These are phyloP conservation scores for Danio tinwini DNA, from an alignment of 2,797 vertebrate species.

Conservation along the genomic window DNA sequence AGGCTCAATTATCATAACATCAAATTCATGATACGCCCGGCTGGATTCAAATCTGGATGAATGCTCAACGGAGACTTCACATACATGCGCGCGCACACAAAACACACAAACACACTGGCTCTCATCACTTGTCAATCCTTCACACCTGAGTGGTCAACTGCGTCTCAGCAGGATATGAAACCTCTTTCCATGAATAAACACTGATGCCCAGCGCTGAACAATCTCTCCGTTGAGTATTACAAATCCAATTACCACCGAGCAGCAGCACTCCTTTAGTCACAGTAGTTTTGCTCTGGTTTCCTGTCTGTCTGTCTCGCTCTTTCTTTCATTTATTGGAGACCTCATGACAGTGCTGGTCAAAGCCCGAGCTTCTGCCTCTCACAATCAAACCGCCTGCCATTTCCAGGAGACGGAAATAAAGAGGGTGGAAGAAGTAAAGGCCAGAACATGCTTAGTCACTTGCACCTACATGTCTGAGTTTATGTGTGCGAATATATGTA, in stretches of 20 bases:
- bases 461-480: not conserved
- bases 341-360: not conserved
- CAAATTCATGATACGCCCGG: not conserved
- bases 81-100: constrained; percentile 16
- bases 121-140: constrained; percentile 11
- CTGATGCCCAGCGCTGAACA: constrained; percentile 23
- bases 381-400: not conserved
- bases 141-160: constrained; percentile 49
- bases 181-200: constrained; percentile 48
- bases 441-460: constrained; percentile 16
- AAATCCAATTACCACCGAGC: constrained; percentile 43
- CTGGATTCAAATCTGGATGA: constrained; percentile 30
- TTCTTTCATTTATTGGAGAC: not conserved
- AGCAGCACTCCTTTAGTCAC: constrained; percentile 21
- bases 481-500: not conserved
- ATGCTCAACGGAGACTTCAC: constrained; percentile 24
- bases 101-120: constrained; percentile 22
- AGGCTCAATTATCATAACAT: constrained; percentile 15
- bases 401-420: constrained; percentile 19
- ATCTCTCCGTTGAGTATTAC: constrained; percentile 38
- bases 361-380: constrained; percentile 5
- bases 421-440: constrained; percentile 4
- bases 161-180: constrained; percentile 45
- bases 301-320: constrained; percentile 3
- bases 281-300: constrained; percentile 13